phyloP scores from a whole-genome alignment of 2,113 vertebrate species.

The Sisor rabdophorus region DNA sequence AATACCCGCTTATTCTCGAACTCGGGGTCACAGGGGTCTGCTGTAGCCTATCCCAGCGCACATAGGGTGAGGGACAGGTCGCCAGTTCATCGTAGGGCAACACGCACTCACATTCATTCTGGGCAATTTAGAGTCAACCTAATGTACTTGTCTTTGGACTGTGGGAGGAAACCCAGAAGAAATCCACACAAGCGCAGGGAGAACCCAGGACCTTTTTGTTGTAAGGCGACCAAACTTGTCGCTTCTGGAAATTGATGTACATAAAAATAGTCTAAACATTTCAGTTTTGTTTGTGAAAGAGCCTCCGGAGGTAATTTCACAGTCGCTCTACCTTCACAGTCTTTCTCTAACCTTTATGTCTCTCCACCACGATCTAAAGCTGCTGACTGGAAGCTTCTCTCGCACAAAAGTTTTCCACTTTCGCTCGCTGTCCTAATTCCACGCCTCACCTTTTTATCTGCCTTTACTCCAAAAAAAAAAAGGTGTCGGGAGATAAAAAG shows the following conservation, averaged over 20 bases:
- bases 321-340: background rate
- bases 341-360: slow-evolving; percentile 10
- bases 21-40: no score
- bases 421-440: slow-evolving; percentile 4
- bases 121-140: no score
- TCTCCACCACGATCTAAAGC: slow-evolving; percentile 21
- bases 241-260: background rate
- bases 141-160: no score
- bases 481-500: background rate
- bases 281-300: slow-evolving; percentile 19
- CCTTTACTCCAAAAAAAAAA: slow-evolving; percentile 5
- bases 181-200: no score
- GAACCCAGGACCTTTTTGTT: no score
- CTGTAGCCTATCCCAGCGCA: no score
- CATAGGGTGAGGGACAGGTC: no score
- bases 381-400: slow-evolving; percentile 29
- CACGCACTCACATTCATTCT: no score
- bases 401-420: slow-evolving; percentile 1
- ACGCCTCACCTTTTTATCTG: slow-evolving; percentile 7
- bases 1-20: no score
- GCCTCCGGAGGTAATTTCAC: slow-evolving; percentile 4
- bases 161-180: no score
- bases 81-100: no score
- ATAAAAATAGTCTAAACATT: background rate
- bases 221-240: no score